These are phyloP conservation scores for Mugil cephalus DNA, from an alignment of 2,113 vertebrate genomes.

Conservation along the genomic window DNA sequence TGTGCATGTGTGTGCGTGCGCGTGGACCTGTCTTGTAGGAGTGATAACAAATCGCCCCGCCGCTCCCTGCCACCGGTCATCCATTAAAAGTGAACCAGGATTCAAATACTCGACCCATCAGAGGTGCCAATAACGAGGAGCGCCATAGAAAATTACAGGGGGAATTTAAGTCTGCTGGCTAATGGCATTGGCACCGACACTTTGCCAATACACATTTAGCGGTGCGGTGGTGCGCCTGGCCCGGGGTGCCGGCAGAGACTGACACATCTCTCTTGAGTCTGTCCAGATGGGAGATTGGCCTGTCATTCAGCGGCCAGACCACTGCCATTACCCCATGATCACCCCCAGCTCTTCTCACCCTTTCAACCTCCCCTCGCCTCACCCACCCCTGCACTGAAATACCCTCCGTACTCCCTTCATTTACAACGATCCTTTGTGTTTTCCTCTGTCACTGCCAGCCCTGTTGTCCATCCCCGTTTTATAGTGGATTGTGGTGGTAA, in stretches of 20 bases:
- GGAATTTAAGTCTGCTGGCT: conserved; percentile 80
- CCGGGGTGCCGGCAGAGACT: conserved; percentile 80
- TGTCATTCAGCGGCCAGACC: conserved; percentile 79
- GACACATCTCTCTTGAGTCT: conserved; percentile 84
- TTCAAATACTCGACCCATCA: conserved; percentile 80
- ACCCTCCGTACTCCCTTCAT: conserved; percentile 28
- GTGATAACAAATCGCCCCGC: conserved; percentile 57
- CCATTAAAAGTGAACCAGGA: conserved; percentile 80
- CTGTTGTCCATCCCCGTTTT: conserved; percentile 27
- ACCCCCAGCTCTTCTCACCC: conserved; percentile 69
- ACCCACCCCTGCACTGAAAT: conserved; percentile 23
- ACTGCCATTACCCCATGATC: conserved; percentile 77
- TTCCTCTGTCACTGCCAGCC: conserved; percentile 9
- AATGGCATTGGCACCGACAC: conserved; percentile 82
- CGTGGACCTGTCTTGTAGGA: conserved; percentile 39
- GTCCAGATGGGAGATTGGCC: conserved; percentile 82
- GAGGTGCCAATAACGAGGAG: conserved; percentile 81
- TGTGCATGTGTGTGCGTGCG: not conserved
- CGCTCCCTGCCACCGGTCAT: conserved; percentile 57
- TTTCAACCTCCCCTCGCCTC: conserved; percentile 51
- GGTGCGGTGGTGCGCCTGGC: conserved; percentile 79
- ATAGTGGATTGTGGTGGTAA: conserved; percentile 28
- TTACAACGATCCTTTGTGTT: conserved; percentile 27
- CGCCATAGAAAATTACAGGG: conserved; percentile 75
- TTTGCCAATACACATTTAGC: conserved; percentile 81